Percentiles rank a stretch among this genome's conserved stretches.
phyloP scores from a whole-genome alignment of 1,140 invertebrate genomes.

The Diorhabda sublineata region DNA sequence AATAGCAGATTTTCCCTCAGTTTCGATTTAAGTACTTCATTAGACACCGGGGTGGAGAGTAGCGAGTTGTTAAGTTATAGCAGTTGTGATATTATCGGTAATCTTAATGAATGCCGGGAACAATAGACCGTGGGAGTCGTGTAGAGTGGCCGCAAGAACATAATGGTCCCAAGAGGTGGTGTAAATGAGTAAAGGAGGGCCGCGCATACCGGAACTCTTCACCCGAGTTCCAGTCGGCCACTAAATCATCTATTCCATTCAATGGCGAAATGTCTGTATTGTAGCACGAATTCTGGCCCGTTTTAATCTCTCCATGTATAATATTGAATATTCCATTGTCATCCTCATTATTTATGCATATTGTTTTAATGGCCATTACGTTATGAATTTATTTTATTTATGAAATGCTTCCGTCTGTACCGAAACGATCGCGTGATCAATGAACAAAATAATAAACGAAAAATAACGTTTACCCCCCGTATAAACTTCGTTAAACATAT shows the following conservation, averaged over 20 bases:
- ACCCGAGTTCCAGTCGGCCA: neutral
- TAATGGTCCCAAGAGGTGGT: neutral
- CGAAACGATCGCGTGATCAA: no score
- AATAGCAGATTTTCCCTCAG: slow-evolving; percentile 21
- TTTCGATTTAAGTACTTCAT: slow-evolving; percentile 28
- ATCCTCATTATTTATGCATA: neutral
- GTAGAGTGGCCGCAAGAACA: slow-evolving; percentile 1
- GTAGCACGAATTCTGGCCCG: neutral
- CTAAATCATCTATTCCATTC: slow-evolving; percentile 1
- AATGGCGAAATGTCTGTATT: neutral
- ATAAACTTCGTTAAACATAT: no score
- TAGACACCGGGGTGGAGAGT: slow-evolving; percentile 19
- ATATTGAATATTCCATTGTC: neutral
- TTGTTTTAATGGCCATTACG: neutral
- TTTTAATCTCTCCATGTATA: slow-evolving; percentile 1
- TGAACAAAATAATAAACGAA: no score
- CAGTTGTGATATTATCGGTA: slow-evolving; percentile 25
- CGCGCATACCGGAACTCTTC: neutral
- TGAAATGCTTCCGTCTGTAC: neutral
- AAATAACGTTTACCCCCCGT: no score
- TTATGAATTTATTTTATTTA: slow-evolving; percentile 1
- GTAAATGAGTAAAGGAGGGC: slow-evolving; percentile 1
- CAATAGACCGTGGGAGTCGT: slow-evolving; percentile 18
- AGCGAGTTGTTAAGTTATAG: slow-evolving; percentile 16
- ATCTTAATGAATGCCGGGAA: slow-evolving; percentile 30